Conservation (phyloP, 2,797 vertebrate species). For the Cuculus canorus region DNA sequence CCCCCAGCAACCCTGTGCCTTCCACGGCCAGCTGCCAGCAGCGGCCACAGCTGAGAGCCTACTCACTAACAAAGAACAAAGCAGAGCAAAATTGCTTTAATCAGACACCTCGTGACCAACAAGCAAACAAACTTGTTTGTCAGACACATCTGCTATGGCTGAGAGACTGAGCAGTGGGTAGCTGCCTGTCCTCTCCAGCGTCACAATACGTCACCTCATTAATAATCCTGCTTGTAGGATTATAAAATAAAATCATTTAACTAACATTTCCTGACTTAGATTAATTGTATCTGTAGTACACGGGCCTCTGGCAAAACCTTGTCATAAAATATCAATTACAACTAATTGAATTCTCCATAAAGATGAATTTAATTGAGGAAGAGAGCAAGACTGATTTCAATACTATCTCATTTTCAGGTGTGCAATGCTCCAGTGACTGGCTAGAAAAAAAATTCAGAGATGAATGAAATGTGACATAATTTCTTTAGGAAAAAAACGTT, state of each 20-base stretch:
- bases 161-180: not conserved
- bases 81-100: not conserved
- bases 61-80: not conserved
- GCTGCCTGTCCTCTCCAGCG: not conserved
- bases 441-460: not conserved
- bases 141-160: conserved; percentile 14
- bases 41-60: conserved; percentile 27
- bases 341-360: conserved; percentile 34
- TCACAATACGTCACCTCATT: not conserved
- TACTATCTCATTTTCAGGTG: not conserved
- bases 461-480: not conserved
- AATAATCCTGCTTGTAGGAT: not conserved
- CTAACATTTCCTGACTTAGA: not conserved
- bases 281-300: not conserved
- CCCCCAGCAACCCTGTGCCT: not conserved
- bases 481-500: conserved; percentile 1
- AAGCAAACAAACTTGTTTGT: conserved; percentile 6
- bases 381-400: conserved; percentile 6
- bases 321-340: conserved; percentile 39
- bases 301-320: conserved; percentile 2
- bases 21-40: not conserved
- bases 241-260: not conserved
- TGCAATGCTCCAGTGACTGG: not conserved
- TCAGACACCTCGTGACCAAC: not conserved
- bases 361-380: conserved; percentile 23